These are phyloP conservation scores for Rafetus swinhoei DNA, from an alignment of 2,113 vertebrate genomes.

Conservation along the genomic window DNA sequence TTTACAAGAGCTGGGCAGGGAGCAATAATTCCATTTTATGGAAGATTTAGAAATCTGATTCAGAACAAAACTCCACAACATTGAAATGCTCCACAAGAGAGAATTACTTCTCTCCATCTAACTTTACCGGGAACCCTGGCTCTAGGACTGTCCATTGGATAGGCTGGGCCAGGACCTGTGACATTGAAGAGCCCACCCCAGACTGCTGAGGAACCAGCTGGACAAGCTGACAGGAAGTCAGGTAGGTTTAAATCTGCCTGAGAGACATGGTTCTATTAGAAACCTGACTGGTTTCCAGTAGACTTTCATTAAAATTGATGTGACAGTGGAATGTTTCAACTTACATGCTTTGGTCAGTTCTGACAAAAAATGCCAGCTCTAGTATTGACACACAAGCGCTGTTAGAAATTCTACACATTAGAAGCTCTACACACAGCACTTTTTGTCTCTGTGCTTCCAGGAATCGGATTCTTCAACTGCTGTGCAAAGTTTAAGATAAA, in stretches of 20 bases:
- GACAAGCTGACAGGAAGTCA: too few species aligned
- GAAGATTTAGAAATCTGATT: background rate
- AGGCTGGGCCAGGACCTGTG: too few species aligned
- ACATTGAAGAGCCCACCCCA: too few species aligned
- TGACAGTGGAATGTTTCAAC: too few species aligned
- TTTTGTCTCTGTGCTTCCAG: background rate
- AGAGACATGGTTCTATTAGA: too few species aligned
- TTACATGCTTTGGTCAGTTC: too few species aligned
- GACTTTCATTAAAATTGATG: too few species aligned
- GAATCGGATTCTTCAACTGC: background rate
- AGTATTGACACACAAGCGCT: background rate
- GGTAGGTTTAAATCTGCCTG: too few species aligned
- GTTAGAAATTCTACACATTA: background rate
- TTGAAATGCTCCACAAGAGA: background rate
- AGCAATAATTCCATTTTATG: conserved; percentile 48
- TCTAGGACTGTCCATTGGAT: too few species aligned
- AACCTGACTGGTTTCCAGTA: too few species aligned
- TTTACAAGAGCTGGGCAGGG: background rate
- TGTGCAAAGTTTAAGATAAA: background rate
- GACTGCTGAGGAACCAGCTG: too few species aligned
- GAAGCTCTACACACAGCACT: background rate
- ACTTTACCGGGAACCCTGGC: too few species aligned
- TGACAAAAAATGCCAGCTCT: background rate
- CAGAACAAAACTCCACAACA: background rate
- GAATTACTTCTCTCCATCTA: background rate